Conservation (phyloP, 2,888 invertebrate genomes). For the Drosophila cyrtoloma region DNA sequence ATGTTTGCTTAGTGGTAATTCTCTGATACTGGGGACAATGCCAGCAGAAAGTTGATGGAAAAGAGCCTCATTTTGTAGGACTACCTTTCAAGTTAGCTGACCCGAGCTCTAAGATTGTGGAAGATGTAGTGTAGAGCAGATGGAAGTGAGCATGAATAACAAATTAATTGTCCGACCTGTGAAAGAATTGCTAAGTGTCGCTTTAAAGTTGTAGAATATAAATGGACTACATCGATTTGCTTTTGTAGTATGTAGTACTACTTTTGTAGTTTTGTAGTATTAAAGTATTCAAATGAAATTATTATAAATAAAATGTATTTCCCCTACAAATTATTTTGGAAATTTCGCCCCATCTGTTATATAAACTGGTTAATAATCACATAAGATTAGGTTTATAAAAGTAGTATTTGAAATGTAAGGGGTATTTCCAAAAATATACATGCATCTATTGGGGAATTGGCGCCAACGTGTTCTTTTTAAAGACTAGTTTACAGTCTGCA, state of each 20-base stretch:
- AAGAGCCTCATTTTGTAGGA: background rate
- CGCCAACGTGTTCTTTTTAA: constrained; percentile 72
- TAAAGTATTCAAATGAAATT: background rate
- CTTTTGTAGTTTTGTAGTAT: background rate
- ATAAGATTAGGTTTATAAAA: background rate
- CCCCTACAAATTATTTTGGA: background rate
- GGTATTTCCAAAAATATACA: background rate
- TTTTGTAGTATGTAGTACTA: no score
- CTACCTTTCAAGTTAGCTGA: background rate
- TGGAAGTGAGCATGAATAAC: background rate
- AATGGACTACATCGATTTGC: background rate
- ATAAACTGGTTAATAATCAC: background rate
- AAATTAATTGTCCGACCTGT: background rate
- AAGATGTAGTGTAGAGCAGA: background rate
- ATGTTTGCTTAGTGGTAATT: background rate
- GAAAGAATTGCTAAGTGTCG: background rate
- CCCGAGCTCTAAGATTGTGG: background rate
- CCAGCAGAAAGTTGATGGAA: background rate
- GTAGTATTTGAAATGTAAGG: background rate
- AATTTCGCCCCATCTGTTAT: background rate
- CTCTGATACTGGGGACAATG: background rate
- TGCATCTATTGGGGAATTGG: constrained; percentile 54
- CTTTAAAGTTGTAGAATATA: background rate
- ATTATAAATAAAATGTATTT: background rate
- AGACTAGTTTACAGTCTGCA: constrained; percentile 68